phyloP scores from a whole-genome alignment of 2,888 invertebrate species.

The Gandaritis pyraliata region DNA sequence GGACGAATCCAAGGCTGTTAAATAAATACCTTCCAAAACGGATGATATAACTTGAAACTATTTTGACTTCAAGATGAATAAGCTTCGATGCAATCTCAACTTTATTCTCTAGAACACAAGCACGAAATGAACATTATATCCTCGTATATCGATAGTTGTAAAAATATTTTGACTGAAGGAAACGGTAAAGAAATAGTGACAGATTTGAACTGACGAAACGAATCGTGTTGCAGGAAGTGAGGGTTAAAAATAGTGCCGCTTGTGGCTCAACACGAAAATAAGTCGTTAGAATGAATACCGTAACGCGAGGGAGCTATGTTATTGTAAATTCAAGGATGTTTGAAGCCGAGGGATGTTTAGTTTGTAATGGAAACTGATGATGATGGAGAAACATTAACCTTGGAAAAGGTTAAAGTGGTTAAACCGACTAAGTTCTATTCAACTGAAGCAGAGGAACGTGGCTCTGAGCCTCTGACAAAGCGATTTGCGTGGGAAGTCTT shows the following conservation, averaged over 20 bases:
- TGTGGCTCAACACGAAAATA: constrained; percentile 39
- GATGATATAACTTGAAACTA: constrained; percentile 30
- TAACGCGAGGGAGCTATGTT: constrained; percentile 27
- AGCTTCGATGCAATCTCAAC: constrained; percentile 13
- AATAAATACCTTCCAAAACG: constrained; percentile 29
- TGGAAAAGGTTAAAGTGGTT: constrained; percentile 8
- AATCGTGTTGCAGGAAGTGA: constrained; percentile 61
- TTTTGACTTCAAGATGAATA: constrained; percentile 14
- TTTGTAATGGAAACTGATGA: constrained; percentile 8
- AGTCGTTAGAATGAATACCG: constrained; percentile 45
- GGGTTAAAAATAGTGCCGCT: constrained; percentile 52
- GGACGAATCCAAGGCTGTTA: constrained; percentile 26
- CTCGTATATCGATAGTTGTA: constrained; percentile 14
- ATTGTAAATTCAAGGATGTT: constrained; percentile 20
- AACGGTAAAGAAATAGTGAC: constrained; percentile 51
- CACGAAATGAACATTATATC: constrained; percentile 5
- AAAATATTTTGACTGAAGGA: constrained; percentile 48
- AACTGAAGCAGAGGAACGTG: neutral
- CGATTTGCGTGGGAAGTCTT: constrained; percentile 1
- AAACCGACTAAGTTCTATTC: neutral
- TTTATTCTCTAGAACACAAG: constrained; percentile 3
- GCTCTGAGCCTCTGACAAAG: neutral
- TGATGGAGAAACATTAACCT: constrained; percentile 12
- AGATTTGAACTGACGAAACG: constrained; percentile 59
- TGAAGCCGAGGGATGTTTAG: constrained; percentile 8